These are phyloP conservation scores for Cactoblastis cactorum DNA, from an alignment of 2,888 invertebrate species.

Conservation along the genomic window DNA sequence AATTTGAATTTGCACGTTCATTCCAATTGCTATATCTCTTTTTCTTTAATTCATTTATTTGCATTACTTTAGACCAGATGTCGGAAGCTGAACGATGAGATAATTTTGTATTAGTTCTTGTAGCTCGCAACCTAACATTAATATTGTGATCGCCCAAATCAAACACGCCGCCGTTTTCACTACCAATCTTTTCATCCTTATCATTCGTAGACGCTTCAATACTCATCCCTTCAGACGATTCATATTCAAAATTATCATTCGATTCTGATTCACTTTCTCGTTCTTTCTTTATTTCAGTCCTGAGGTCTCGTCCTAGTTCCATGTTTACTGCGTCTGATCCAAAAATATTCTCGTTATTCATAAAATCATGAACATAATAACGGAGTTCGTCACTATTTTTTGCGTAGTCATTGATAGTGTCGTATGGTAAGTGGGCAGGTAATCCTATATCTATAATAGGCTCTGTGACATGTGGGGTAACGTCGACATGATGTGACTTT, in stretches of 20 bases:
- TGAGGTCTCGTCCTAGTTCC: not conserved
- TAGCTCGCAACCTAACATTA: not conserved
- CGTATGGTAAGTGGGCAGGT: not conserved
- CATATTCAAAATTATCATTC: constrained; percentile 5
- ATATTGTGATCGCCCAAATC: not conserved
- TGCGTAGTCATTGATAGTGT: not conserved
- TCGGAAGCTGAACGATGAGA: not conserved
- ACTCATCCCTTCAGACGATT: not conserved
- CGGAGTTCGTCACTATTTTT: not conserved
- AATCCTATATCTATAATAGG: not conserved
- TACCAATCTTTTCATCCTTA: not conserved
- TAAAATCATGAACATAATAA: not conserved
- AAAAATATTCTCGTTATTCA: not conserved
- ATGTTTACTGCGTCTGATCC: not conserved
- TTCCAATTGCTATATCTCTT: not conserved
- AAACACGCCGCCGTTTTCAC: not conserved
- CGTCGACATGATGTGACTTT: not conserved
- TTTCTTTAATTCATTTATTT: not conserved
- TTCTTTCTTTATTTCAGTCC: not conserved
- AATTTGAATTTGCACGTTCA: not conserved
- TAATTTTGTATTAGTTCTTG: not conserved
- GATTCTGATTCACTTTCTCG: not conserved
- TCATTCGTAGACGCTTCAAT: not conserved
- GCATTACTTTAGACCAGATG: not conserved
- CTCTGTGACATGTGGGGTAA: not conserved